Evolutionary conservation across 2,888 invertebrate species (phyloP), one percentile per base, ranked within the genome.

Genomic region (Pristionchus arcanus): DNA sequence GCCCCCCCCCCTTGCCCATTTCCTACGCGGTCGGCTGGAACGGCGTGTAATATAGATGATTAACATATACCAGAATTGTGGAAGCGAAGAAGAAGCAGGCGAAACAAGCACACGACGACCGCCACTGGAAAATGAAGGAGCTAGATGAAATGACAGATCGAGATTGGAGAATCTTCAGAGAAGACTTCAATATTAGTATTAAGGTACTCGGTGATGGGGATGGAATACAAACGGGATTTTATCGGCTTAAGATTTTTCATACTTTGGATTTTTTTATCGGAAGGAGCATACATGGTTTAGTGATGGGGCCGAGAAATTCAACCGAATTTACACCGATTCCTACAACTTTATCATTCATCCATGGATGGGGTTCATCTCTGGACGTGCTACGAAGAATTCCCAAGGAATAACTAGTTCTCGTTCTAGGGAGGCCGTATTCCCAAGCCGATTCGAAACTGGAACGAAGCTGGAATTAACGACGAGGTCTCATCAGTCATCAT

Each of bases 111-210:
- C 99, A 98, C 98, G 99, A 99, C 96, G 99, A 99, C 95, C 97
- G 99, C 11, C 99, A 99, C 95, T 99, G 99, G 99, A 97, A 97
- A 7, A 98, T 99, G 95, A 99, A 99, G 81, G 86, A 90, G 19
- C 96, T 97, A 0, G 97, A 97, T 88, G 98, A 99, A 96, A 99
- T 99, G 99, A 98, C 97, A 0, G 99, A 99, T 95, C 96, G 99
- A 94, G 99, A 99, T 96, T 99, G 99, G 99, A 97, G 99, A 95
- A 99, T 99, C 94, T 99, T 99, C 95, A 97, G 98, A 92, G 99
- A 99, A 96, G 99, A 99, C 96, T 99, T 98, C 95, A 99, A 98
- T 95, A 98, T 99, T 89, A 97, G 98, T 5, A 97, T 99, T 91
- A 99, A 99, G 96, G 93, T 91, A 81, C 3, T 31, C n/a, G 68